These are phyloP conservation scores for Hydraecia micacea DNA, from an alignment of 2,888 invertebrate species.

Conservation along the genomic window DNA sequence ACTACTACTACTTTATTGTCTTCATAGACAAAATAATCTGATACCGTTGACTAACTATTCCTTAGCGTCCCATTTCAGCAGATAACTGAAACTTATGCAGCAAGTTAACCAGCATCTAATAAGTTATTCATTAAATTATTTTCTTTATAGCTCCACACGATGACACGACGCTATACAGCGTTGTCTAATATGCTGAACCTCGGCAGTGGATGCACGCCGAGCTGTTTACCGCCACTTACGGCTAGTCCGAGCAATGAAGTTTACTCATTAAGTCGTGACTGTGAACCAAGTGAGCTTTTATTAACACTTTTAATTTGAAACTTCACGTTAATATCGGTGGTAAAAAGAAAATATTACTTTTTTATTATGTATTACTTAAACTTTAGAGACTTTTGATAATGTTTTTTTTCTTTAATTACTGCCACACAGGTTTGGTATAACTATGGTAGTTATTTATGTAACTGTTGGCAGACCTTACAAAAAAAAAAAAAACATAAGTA, in stretches of 20 bases:
- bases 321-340: conserved; percentile 8
- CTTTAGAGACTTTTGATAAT: neutral
- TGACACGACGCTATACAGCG: conserved; percentile 1
- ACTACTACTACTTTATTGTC: neutral
- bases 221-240: conserved; percentile 38
- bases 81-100: conserved; percentile 24
- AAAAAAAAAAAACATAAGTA: neutral
- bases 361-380: neutral
- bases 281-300: conserved; percentile 34
- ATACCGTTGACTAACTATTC: conserved; percentile 22
- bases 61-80: conserved; percentile 20
- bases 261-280: conserved; percentile 52
- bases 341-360: conserved; percentile 12
- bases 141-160: conserved; percentile 37
- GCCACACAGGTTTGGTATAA: neutral
- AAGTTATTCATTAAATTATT: conserved; percentile 45
- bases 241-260: conserved; percentile 35
- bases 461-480: neutral
- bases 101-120: conserved; percentile 29
- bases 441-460: neutral
- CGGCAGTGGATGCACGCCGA: conserved; percentile 18
- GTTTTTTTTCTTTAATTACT: neutral
- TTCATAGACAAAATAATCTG: neutral
- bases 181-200: conserved; percentile 36
- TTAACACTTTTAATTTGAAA: conserved; percentile 46